Conservation (phyloP, 1,140 invertebrate genomes). For the Archivesica marissinica region DNA sequence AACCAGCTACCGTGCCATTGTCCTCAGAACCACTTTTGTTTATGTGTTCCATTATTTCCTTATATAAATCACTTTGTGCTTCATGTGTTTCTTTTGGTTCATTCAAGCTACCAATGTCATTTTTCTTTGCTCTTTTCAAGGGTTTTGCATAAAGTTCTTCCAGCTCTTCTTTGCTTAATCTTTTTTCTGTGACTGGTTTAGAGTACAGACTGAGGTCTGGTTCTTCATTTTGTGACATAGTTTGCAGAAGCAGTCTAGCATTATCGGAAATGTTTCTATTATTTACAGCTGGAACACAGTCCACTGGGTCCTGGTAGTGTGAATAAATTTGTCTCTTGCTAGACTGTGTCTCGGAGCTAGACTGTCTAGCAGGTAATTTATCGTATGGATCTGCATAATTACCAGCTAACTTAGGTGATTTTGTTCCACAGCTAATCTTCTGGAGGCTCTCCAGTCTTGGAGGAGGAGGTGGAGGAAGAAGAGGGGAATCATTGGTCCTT, state of each 20-base stretch:
- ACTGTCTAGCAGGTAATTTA: slow-evolving; percentile 35
- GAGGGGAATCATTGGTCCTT: slow-evolving; percentile 41
- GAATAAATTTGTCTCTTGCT: background rate
- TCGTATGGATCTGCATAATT: slow-evolving; percentile 59
- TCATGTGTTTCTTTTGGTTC: background rate
- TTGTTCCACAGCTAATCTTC: background rate
- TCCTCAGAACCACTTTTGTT: slow-evolving; percentile 25
- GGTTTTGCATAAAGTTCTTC: slow-evolving; percentile 60
- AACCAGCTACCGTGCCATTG: background rate
- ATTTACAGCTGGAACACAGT: slow-evolving; percentile 27
- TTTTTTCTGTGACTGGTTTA: slow-evolving; percentile 51
- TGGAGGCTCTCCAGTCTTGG: slow-evolving; percentile 42
- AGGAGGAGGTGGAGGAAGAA: slow-evolving; percentile 55
- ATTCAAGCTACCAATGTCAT: slow-evolving; percentile 23
- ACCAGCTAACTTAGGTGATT: slow-evolving; percentile 16
- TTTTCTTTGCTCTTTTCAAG: slow-evolving; percentile 45
- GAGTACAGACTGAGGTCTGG: slow-evolving; percentile 56
- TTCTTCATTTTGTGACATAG: slow-evolving; percentile 31
- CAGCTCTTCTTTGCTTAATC: slow-evolving; percentile 55
- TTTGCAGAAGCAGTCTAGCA: slow-evolving; percentile 35
- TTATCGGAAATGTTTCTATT: slow-evolving; percentile 32
- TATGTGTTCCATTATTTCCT: slow-evolving; percentile 46
- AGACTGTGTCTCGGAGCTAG: too few relatives aligned
- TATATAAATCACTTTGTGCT: slow-evolving; percentile 11
- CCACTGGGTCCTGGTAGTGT: slow-evolving; percentile 49